Conservation (phyloP, 2,797 vertebrate species). For the Phataginus tetradactyla region DNA sequence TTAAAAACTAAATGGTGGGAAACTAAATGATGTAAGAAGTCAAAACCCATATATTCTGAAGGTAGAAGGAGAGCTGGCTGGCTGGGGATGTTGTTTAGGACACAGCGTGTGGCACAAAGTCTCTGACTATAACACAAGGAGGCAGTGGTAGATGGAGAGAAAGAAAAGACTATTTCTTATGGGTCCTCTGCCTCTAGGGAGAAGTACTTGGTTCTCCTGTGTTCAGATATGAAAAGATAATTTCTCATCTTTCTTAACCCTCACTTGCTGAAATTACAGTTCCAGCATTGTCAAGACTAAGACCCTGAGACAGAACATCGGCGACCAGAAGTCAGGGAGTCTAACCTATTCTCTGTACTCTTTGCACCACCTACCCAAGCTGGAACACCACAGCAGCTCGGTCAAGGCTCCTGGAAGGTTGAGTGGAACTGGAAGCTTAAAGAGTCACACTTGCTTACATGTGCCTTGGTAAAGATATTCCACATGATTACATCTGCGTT, state of each 20-base stretch:
- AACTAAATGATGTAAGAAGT: not conserved
- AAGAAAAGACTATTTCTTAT: not conserved
- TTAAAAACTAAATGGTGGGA: not conserved
- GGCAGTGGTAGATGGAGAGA: rapidly evolving
- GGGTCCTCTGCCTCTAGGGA: not conserved
- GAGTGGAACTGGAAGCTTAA: not conserved
- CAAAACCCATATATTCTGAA: not conserved
- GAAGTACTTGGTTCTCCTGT: not conserved
- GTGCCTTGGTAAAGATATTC: not conserved
- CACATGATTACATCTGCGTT: not conserved
- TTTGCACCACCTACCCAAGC: not conserved
- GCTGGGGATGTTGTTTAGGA: not conserved
- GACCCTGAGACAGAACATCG: not conserved
- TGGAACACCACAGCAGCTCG: not conserved
- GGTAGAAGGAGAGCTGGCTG: not conserved
- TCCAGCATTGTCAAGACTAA: not conserved
- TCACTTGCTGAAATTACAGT: not conserved
- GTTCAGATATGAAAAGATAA: not conserved
- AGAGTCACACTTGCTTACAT: not conserved
- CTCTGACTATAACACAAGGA: not conserved
- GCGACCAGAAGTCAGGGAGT: not conserved
- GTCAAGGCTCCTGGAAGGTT: not conserved
- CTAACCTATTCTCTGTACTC: not conserved
- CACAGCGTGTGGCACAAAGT: not conserved
- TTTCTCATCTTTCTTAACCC: not conserved